Percentiles rank a stretch among this genome's conserved stretches.
Conservation (phyloP, 2,797 vertebrate genomes). For the Ptychobarbus kaznakovi region DNA sequence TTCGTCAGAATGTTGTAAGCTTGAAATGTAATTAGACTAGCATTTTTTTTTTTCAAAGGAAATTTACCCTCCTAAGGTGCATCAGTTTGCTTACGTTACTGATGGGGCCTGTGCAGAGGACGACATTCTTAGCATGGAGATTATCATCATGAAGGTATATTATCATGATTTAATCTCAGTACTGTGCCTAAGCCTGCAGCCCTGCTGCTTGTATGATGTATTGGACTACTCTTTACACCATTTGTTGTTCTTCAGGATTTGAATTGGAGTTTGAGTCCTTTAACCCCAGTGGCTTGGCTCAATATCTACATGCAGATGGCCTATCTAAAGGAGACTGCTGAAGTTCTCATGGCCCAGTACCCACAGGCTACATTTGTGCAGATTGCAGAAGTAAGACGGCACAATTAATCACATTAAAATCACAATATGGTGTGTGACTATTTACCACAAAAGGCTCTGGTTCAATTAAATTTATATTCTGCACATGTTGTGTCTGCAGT, state of each 20-base stretch:
- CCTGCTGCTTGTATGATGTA: background rate
- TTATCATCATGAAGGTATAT: constrained; percentile 95
- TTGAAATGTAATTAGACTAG: background rate
- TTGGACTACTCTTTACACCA: background rate
- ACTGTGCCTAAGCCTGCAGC: background rate
- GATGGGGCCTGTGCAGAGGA: constrained; percentile 95
- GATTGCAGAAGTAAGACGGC: constrained; percentile 85
- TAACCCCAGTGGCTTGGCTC: constrained; percentile 94
- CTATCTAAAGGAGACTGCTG: constrained; percentile 82
- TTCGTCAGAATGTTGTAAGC: background rate
- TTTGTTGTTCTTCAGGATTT: constrained; percentile 80
- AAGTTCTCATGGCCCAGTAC: constrained; percentile 89
- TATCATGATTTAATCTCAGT: background rate
- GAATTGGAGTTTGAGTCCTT: constrained; percentile 91
- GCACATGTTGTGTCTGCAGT: background rate
- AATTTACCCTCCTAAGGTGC: constrained; percentile 95
- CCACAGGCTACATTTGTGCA: constrained; percentile 91
- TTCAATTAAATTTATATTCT: background rate
- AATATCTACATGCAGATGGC: constrained; percentile 97
- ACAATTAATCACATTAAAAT: constrained; percentile 26
- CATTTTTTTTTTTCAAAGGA: constrained; percentile 76
- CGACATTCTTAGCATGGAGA: constrained; percentile 93
- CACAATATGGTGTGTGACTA: constrained; percentile 21
- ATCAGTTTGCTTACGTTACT: constrained; percentile 96
- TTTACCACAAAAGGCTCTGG: background rate